These are phyloP conservation scores for Sphaerophoria taeniata DNA, from an alignment of 2,888 invertebrate genomes.

Conservation along the genomic window DNA sequence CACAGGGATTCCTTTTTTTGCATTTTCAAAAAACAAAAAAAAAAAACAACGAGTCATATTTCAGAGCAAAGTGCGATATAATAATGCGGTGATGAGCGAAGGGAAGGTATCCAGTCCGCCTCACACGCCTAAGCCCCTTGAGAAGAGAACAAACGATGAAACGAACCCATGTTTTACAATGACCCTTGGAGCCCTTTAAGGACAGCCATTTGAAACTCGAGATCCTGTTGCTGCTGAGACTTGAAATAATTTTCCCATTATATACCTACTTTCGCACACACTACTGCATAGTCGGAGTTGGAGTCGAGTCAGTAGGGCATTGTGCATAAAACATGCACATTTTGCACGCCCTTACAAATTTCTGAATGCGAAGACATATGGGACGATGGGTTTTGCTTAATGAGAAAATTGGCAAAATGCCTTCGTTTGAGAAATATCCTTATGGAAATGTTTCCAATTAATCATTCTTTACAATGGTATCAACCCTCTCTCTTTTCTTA, in stretches of 20 bases:
- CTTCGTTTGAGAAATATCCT: slow-evolving; percentile 17
- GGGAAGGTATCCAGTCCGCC: too few relatives aligned
- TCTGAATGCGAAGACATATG: not conserved
- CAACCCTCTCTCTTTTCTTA: too few relatives aligned
- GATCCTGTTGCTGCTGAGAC: slow-evolving; percentile 41
- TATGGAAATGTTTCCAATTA: slow-evolving; percentile 17
- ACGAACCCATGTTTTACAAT: slow-evolving; percentile 33
- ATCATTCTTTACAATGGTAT: slow-evolving; percentile 16
- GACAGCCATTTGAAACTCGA: slow-evolving; percentile 35
- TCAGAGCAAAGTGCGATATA: slow-evolving; percentile 13
- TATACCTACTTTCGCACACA: not conserved
- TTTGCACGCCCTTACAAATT: not conserved
- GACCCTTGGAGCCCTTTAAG: slow-evolving; percentile 40
- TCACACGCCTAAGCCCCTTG: too few relatives aligned
- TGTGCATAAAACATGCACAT: too few relatives aligned
- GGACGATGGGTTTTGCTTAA: slow-evolving; percentile 30
- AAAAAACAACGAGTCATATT: slow-evolving; percentile 13
- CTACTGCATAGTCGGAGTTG: not conserved
- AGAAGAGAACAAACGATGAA: not conserved
- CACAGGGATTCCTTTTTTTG: slow-evolving; percentile 9
- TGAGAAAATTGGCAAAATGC: slow-evolving; percentile 67
- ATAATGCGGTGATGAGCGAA: not conserved
- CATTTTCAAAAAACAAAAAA: too few relatives aligned
- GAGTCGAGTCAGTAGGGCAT: too few relatives aligned
- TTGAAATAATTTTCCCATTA: slow-evolving; percentile 25